These are phyloP conservation scores for Willisornis vidua DNA, from an alignment of 2,113 vertebrate species.

Conservation along the genomic window DNA sequence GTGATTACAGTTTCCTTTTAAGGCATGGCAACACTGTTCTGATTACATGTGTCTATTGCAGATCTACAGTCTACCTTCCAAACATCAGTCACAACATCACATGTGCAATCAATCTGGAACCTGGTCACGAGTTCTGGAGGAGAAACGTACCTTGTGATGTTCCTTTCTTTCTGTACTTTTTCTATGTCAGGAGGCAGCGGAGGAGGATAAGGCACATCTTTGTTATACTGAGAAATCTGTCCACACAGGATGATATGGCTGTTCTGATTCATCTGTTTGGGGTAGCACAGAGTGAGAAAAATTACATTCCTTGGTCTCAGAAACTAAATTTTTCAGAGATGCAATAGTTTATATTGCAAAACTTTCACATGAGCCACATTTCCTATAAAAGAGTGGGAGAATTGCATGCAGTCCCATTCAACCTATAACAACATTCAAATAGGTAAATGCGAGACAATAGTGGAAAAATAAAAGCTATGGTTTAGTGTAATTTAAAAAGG, in stretches of 20 bases:
- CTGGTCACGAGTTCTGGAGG: neutral
- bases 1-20: neutral
- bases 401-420: neutral
- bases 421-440: neutral
- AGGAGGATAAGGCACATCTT: conserved; percentile 92
- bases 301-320: neutral
- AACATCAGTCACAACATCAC: neutral
- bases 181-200: conserved; percentile 78
- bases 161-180: conserved; percentile 74
- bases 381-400: neutral
- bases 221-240: conserved; percentile 97
- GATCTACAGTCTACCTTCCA: neutral
- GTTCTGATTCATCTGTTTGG: conserved; percentile 86
- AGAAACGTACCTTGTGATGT: conserved; percentile 82
- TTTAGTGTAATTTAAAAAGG: neutral
- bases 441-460: neutral
- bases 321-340: neutral
- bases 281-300: conserved; percentile 23
- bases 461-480: neutral
- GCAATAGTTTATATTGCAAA: neutral
- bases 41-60: accelerated
- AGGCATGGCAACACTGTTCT: neutral
- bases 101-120: neutral
- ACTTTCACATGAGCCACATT: neutral
- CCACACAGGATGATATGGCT: conserved; percentile 93